phyloP scores from a whole-genome alignment of 2,113 vertebrate species.

The Piprites chloris region DNA sequence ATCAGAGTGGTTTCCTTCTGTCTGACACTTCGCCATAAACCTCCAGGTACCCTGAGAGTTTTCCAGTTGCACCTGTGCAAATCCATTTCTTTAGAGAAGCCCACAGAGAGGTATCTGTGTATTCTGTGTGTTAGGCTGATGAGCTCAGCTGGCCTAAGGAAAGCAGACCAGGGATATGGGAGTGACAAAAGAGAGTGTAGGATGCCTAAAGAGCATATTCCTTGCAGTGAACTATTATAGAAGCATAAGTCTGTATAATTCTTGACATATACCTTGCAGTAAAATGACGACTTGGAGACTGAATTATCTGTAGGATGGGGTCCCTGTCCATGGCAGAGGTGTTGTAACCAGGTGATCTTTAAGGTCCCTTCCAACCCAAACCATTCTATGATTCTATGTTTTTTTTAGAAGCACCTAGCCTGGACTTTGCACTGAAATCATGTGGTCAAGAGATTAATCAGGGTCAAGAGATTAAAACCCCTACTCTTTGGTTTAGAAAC shows the following conservation, averaged over 20 bases:
- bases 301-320: neutral
- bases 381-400: neutral
- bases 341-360: neutral
- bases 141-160: neutral
- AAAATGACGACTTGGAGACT: neutral
- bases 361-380: neutral
- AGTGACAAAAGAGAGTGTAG: neutral
- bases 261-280: neutral
- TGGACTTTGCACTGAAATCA: neutral
- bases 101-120: neutral
- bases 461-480: neutral
- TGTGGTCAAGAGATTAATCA: rapidly evolving
- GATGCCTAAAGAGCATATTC: neutral
- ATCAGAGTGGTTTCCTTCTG: neutral
- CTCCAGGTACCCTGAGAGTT: neutral
- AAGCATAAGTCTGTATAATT: neutral
- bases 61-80: neutral
- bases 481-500: neutral
- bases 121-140: neutral
- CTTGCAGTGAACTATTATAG: neutral
- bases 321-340: rapidly evolving
- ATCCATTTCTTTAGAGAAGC: neutral
- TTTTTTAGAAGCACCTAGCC: neutral
- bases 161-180: neutral
- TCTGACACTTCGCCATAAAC: neutral